Conservation (phyloP, 2,113 vertebrate species). For the Bettongia penicillata region DNA sequence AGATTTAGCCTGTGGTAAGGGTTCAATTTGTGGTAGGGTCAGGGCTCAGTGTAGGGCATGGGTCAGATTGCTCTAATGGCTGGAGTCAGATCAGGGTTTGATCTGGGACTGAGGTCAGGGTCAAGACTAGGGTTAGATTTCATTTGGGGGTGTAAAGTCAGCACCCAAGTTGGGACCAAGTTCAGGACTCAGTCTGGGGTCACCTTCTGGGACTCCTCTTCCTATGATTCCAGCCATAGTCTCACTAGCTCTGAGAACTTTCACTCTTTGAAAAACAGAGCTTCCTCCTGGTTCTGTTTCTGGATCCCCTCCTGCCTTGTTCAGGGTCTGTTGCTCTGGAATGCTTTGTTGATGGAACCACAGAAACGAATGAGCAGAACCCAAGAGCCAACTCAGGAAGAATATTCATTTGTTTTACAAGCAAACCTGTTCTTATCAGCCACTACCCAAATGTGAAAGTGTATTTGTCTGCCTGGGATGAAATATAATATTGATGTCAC, state of each 20-base stretch:
- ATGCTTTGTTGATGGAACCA: not conserved
- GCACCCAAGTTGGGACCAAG: not conserved
- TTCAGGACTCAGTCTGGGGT: not conserved
- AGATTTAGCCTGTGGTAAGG: rapidly evolving
- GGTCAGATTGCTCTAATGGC: not conserved
- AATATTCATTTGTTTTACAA: constrained; percentile 81
- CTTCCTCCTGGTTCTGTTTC: constrained; percentile 23
- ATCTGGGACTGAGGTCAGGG: not conserved
- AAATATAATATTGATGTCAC: constrained; percentile 83
- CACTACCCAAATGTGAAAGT: constrained; percentile 73
- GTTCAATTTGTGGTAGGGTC: rapidly evolving
- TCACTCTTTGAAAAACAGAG: not conserved
- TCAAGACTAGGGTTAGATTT: not conserved
- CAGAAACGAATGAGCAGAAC: not conserved
- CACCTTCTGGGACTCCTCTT: not conserved
- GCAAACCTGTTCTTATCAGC: constrained; percentile 78
- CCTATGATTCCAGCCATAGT: not conserved
- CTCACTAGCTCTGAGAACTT: not conserved
- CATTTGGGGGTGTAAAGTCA: not conserved
- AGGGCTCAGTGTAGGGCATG: not conserved
- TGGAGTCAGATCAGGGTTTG: not conserved
- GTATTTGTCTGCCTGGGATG: constrained; percentile 81
- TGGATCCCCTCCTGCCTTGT: constrained; percentile 18
- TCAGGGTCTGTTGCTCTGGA: not conserved
- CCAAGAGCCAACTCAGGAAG: constrained; percentile 34